Base-by-base conservation (phyloP, 2,113 vertebrate species). In the Rallus limicola region DNA sequence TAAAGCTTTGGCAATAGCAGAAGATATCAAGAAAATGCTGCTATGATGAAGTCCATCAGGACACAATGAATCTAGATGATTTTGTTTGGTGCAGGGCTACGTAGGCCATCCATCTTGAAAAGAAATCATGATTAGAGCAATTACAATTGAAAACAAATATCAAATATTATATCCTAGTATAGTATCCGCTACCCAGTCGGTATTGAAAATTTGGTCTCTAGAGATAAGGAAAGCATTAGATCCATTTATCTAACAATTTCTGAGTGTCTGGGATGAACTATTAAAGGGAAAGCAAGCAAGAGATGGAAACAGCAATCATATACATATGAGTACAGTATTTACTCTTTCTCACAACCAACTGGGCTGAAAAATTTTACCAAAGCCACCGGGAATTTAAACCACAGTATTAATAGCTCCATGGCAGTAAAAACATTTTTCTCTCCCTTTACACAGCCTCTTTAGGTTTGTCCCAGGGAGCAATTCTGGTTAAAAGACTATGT, bases 161-260 rank as follows among this genome's bases (percentile, higher is more conserved):
- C 56, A 60, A 62, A 59, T 19, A 78, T 59, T 69, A 59, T 69
- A 53, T n/a, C 55, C 36, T 67, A 59, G 26, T 48, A 7, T 36
- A 24, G 28, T 5, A 63, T 68, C 68, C 82, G 13, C 33, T 23
- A 13, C 42, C 46, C 25, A 59, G 56, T 28, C 46, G 46, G 59
- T 90, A 34, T 60, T 75, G 85, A 91, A 96, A 75, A 78, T 74
- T 77, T 70, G 13, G 42, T 48, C 76, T 79, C 72, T 14, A 6
- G 64, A 81, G 85, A 94, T 90, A 93, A 84, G 60, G 18, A 90
- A 81, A 90, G 34, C 64, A 18, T 15, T 63, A 60, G 74, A 68
- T 44, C 42, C 36, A 77, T 93, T 96, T 90, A 83, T 93, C 82
- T 71, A 63, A 82, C 42, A 56, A 75, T 92, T 95, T 90, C 60